These are phyloP conservation scores for Dioctria rufipes DNA, from an alignment of 2,888 invertebrate genomes.

Conservation along the genomic window DNA sequence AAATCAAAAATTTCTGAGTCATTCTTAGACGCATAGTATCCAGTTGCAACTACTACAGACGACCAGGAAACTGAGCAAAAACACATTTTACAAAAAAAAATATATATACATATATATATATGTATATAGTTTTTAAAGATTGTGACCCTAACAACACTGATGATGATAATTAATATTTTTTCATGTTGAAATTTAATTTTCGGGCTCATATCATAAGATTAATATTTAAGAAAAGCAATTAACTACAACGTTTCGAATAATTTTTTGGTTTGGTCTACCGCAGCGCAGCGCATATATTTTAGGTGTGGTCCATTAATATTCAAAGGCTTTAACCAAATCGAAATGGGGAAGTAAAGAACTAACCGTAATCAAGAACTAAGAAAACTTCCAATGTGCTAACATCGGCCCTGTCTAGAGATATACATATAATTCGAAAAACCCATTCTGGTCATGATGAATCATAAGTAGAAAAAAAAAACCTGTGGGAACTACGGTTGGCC, in stretches of 20 bases:
- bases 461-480: neutral
- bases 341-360: neutral
- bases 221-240: neutral
- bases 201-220: neutral
- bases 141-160: too few species aligned
- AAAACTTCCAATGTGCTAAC: too few species aligned
- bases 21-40: too few species aligned
- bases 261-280: slow-evolving; percentile 2
- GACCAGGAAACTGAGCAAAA: neutral
- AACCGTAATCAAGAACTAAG: neutral
- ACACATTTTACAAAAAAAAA: neutral
- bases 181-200: neutral
- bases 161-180: too few species aligned
- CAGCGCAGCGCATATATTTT: neutral
- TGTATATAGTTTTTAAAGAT: neutral
- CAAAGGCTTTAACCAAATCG: neutral
- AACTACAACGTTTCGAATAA: neutral
- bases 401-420: too few species aligned
- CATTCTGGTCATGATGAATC: neutral
- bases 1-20: too few species aligned
- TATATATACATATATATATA: too few species aligned
- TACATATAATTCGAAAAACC: too few species aligned
- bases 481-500: neutral
- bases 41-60: too few species aligned
- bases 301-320: neutral